Evolutionary conservation across 2,888 invertebrate genomes (phyloP), one percentile per base, ranked within the genome.

Genomic region (Cyaniris semiargus): DNA sequence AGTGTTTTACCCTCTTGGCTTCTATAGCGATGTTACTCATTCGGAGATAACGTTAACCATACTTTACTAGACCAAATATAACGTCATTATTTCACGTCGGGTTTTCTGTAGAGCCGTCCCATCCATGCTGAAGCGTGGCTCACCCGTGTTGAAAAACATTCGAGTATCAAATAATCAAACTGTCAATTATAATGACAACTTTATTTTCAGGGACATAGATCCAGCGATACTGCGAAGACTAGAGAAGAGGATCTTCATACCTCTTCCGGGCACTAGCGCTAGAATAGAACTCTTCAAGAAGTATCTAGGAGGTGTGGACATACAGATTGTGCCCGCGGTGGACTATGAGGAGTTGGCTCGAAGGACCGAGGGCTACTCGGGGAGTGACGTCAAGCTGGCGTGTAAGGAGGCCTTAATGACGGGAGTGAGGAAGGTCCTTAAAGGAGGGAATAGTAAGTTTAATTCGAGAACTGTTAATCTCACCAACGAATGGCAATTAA

Each of bases 331-430:
- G 7, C 85, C 89, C 0, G 86, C 90, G 23, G 84, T 89, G 4
- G 91, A 95, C 78, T 93, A 94, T 70, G 81, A 87, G 4, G 86
- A 90, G 53, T 83, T 96, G 81, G 94, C 95, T 0, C 82, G 87
- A 5, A 85, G 90, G 77, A 97, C 97, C 0, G 95, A 96, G 18
- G 96, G 96, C 4, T 98, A 97, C 86, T 98, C 98, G 0, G 98
- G 98, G 0, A 97, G 98, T 15, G 99, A 99, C 86, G 95, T 99
- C 75, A 96, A 97, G 84, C 90, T 97, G 80, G 95, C 97, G 48
- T 98, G 98, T 86, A 98, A 98, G 88, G 98, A 98, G 93, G 96
- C 97, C 0, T 95, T 97, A 78, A 98, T 99, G 97, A 93, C 95
- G 44, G 95, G 96, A 38, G 95, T 98, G 34, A 94, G 98, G 84